Evolutionary conservation across 2,888 invertebrate species (phyloP), one percentile per base, ranked within the genome.

Genomic region (Tetanocera ferruginea): DNA sequence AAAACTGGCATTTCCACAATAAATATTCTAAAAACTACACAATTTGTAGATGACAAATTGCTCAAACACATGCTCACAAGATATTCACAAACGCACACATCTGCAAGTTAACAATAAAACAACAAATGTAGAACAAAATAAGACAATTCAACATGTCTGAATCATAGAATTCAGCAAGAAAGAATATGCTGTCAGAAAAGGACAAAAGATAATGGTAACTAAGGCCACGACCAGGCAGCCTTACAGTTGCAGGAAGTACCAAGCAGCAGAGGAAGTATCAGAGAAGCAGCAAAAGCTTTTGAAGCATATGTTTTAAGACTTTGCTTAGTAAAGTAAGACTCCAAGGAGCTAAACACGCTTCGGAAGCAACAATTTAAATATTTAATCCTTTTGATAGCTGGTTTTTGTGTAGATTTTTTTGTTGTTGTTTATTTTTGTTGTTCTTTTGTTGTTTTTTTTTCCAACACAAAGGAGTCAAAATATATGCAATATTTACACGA

Each of bases 301-400:
- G 34, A 8, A n/a, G n/a, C 2, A 55, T 8, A 55, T 55, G 23
- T 49, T 49, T 14, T 49, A 14, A 9, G 1, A 55, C 55, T 19
- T 17, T 55, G 55, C 6, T 0, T n/a, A 23, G 3, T 23, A n/a
- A 55, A 55, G 43, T 43, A 55, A 19, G 19, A 23, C 23, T 23
- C 19, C 55, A n/a, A 23, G 23, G 19, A 55, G 55, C 19, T 19
- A 19, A 55, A 55, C 23, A 19, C 9, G 19, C 49, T 19, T 8
- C 37, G 2, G 37, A 19, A 34, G 37, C 19, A 34, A n/a, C 49
- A 67, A 67, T 67, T 67, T 52, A 25, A 51, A 70, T 52, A 52
- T 70, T 70, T 51, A 28, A 70, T 70, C 14, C 23, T 37, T 67
- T 66, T 67, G 67, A 9, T 49, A 43, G 49, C 23, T 55, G 55